Percentiles rank a stretch among this genome's conserved stretches.
phyloP scores from a whole-genome alignment of 2,888 invertebrate species.

The Hydraecia micacea region DNA sequence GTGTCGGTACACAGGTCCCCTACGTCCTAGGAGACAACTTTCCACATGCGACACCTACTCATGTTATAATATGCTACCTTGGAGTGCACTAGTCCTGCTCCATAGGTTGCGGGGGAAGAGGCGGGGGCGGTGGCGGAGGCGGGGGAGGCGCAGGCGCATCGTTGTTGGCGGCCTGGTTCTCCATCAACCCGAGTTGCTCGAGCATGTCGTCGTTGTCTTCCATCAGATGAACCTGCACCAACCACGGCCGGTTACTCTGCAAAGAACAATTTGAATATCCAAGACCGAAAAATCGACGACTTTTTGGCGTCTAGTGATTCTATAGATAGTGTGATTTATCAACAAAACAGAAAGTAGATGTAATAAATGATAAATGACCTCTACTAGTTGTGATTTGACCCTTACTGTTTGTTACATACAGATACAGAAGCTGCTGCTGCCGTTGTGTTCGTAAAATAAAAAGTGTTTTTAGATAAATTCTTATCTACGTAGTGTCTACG shows the following conservation, averaged over 20 bases:
- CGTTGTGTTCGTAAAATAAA: not conserved
- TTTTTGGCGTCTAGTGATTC: slow-evolving; percentile 17
- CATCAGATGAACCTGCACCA: slow-evolving; percentile 84
- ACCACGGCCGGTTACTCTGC: slow-evolving; percentile 69
- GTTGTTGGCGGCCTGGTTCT: slow-evolving; percentile 81
- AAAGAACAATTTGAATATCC: slow-evolving; percentile 66
- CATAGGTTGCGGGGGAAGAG: slow-evolving; percentile 91
- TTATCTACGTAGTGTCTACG: not conserved
- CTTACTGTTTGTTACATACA: not conserved
- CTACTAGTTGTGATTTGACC: not conserved
- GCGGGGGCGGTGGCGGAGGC: slow-evolving; percentile 92
- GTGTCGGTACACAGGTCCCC: not conserved
- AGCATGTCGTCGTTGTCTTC: slow-evolving; percentile 89
- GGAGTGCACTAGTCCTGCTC: slow-evolving; percentile 79
- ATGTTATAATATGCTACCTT: slow-evolving; percentile 39
- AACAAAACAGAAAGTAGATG: not conserved
- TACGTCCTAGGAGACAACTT: not conserved
- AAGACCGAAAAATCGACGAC: slow-evolving; percentile 57
- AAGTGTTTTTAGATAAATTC: not conserved
- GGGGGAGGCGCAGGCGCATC: slow-evolving; percentile 91
- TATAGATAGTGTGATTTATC: not conserved
- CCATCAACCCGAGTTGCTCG: slow-evolving; percentile 86
- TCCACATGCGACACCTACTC: not conserved
- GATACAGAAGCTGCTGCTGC: not conserved
- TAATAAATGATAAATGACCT: not conserved